Evolutionary conservation across 2,113 vertebrate genomes (phyloP).

Genomic region (Ifrita kowaldi): DNA sequence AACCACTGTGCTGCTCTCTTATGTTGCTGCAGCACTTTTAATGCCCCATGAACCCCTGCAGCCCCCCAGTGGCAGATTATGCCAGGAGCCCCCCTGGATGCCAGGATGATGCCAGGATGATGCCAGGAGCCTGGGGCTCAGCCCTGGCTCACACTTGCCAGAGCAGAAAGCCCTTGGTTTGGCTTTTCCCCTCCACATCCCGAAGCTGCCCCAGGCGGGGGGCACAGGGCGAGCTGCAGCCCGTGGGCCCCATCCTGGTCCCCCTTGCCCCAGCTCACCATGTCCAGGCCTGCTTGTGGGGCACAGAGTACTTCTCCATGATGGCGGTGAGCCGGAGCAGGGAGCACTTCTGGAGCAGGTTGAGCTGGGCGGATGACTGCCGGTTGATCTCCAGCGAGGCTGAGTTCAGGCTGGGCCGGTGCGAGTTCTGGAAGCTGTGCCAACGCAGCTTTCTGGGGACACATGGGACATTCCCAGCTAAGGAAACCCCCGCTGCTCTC

Average conservation of each 20-base stretch:
- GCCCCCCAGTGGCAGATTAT: neutral
- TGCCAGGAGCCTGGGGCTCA: neutral
- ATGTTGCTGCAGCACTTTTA: neutral
- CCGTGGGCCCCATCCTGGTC: rapidly evolving
- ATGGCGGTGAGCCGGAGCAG: slow-evolving; percentile 83
- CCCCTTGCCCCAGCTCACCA: slow-evolving; percentile 71
- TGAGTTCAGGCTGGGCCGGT: slow-evolving; percentile 83
- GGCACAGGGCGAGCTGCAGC: neutral
- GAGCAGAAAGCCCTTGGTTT: neutral
- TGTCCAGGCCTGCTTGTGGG: slow-evolving; percentile 79
- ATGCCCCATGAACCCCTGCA: neutral
- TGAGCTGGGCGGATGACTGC: slow-evolving; percentile 84
- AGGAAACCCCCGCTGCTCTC: neutral
- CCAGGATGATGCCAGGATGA: neutral
- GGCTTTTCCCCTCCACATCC: neutral
- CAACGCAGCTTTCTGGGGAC: slow-evolving; percentile 81
- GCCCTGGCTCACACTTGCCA: neutral
- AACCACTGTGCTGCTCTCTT: neutral
- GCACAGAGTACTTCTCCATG: slow-evolving; percentile 82
- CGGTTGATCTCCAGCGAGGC: slow-evolving; percentile 86
- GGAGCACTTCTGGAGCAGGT: slow-evolving; percentile 85
- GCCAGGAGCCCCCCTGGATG: neutral
- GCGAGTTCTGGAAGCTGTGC: slow-evolving; percentile 90
- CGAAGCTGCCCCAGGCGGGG: rapidly evolving
- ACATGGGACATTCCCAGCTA: neutral